Evolutionary conservation across 2,113 vertebrate genomes (phyloP).

Genomic region (Gopherus evgoodei): DNA sequence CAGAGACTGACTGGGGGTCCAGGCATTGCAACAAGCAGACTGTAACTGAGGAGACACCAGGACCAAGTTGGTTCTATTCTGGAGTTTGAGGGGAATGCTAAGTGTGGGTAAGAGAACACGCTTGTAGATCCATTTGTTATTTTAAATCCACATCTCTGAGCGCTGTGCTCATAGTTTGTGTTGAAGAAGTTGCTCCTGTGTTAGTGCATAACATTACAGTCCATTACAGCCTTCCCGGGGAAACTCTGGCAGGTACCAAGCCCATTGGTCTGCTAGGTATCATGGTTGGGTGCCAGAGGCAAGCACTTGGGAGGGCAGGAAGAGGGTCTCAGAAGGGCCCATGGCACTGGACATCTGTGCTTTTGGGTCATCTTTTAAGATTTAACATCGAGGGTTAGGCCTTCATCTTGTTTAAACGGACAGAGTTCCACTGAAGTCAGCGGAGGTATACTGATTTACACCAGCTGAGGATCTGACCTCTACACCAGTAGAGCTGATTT

Average conservation of each 20-base stretch:
- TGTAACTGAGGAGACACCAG: not conserved
- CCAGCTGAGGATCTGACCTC: not conserved
- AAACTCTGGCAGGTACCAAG: not conserved
- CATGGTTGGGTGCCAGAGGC: not conserved
- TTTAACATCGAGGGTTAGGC: not conserved
- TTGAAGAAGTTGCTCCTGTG: not conserved
- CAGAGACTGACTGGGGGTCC: not conserved
- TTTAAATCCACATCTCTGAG: too few relatives aligned
- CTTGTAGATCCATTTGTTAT: too few relatives aligned
- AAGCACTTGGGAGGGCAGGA: not conserved
- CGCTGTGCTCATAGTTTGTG: not conserved
- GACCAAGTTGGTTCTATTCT: not conserved
- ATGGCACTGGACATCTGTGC: not conserved
- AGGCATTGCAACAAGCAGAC: not conserved
- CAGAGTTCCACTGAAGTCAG: not conserved
- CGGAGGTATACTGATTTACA: not conserved
- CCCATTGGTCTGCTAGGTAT: not conserved
- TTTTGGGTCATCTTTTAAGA: not conserved
- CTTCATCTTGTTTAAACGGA: not conserved
- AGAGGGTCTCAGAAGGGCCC: not conserved
- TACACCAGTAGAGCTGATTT: not conserved
- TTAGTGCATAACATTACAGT: not conserved
- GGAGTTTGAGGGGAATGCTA: not conserved
- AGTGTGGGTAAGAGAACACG: too few relatives aligned
- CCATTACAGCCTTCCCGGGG: too few relatives aligned